Conservation (phyloP, 2,113 vertebrate species). For the Cathartes aura region DNA sequence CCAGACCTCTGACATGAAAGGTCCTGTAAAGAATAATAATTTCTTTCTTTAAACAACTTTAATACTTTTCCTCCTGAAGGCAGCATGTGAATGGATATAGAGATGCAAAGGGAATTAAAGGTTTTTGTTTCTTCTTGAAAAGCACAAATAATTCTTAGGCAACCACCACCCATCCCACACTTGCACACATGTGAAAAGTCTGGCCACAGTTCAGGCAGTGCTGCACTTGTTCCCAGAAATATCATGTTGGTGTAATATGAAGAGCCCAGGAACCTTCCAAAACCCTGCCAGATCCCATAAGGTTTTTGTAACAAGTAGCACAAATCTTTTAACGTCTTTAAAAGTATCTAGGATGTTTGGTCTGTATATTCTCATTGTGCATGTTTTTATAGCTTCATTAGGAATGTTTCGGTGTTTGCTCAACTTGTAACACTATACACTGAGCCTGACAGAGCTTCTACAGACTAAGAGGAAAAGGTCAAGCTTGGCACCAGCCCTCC, state of each 20-base stretch:
- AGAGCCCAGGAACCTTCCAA: neutral
- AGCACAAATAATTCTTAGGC: neutral
- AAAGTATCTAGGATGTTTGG: neutral
- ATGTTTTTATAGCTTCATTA: neutral
- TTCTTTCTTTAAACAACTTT: neutral
- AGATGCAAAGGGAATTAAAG: neutral
- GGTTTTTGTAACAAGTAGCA: neutral
- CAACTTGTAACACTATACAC: neutral
- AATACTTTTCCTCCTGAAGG: neutral
- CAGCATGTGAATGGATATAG: neutral
- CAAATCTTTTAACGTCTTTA: neutral
- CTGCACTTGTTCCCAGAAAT: neutral
- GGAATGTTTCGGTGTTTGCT: neutral
- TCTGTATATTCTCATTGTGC: neutral
- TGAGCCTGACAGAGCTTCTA: neutral
- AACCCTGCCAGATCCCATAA: neutral
- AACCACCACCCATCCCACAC: neutral
- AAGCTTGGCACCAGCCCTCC: neutral
- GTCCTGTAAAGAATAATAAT: neutral
- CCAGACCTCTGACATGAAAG: neutral
- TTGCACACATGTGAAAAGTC: neutral
- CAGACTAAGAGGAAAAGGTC: neutral
- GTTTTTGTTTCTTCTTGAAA: neutral
- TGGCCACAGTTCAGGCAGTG: neutral
- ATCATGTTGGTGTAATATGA: neutral